Evolutionary conservation across 2,797 vertebrate species (phyloP).

Genomic region (Furcifer pardalis): DNA sequence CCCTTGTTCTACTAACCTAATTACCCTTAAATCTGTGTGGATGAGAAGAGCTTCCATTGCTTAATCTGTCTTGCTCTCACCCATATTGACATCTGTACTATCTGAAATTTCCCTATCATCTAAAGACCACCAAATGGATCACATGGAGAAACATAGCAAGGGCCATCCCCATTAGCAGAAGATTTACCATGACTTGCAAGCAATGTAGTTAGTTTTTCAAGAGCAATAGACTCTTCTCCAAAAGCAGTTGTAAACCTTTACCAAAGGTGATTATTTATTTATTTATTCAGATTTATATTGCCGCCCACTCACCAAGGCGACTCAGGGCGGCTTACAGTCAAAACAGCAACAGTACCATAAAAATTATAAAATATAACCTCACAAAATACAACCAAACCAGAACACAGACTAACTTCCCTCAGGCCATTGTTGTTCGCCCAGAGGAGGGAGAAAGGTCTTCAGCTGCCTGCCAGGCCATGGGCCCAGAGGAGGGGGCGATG

Average conservation of each 20-base stretch:
- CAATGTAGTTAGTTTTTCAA: background rate
- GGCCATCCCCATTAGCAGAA: background rate
- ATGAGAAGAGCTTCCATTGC: background rate
- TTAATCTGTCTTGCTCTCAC: background rate
- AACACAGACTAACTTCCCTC: too few species aligned
- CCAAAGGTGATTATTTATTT: background rate
- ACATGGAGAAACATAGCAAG: background rate
- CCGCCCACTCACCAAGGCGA: too few species aligned
- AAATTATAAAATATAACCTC: too few species aligned
- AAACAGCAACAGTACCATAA: too few species aligned
- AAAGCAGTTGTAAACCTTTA: background rate
- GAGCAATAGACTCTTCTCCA: background rate
- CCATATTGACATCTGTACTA: background rate
- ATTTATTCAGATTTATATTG: too few species aligned
- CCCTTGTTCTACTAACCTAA: background rate
- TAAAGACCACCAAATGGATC: too few species aligned
- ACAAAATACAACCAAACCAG: too few species aligned
- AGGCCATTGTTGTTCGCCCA: too few species aligned
- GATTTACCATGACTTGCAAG: background rate
- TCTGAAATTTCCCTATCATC: background rate
- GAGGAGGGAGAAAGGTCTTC: too few species aligned
- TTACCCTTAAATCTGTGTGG: background rate
- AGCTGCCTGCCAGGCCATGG: too few species aligned
- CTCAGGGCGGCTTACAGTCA: too few species aligned
- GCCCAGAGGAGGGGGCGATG: too few species aligned